Base-by-base conservation (phyloP, 2,888 invertebrate species). In the Cylloceria caligata region DNA sequence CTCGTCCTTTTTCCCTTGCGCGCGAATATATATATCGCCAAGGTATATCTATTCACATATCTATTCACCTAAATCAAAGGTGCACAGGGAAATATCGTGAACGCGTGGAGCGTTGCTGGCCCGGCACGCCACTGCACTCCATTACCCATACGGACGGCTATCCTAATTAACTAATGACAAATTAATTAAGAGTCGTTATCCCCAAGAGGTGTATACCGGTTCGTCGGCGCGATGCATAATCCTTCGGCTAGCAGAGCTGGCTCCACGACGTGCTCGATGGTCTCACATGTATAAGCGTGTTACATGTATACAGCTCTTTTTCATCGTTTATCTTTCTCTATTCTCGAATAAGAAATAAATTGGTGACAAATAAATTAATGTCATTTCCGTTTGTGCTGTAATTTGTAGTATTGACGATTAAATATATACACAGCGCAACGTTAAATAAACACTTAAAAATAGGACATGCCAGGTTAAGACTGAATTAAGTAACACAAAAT, bases 101-200 rank as follows among this genome's bases (percentile, higher is more conserved):
- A 73, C 71, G 57, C 52, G 30, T 60, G 57, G 65, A 72, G 52
- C 68, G 69, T 69, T 71, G 52, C 77, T 68, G 78, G 60, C 74
- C 19, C 39, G 81, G 68, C 82, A 84, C 84, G 78, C 49, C 81
- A 79, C 80, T 87, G 75, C 83, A 86, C 84, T 87, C 87, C 83
- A 85, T 86, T 84, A 84, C 83, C 80, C 80, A 67, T 77, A 78
- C 80, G 76, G 74, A 81, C 81, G 80, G 84, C 87, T 82, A 86
- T 84, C 81, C 85, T 84, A 85, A 87, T 86, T 87, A 85, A 86
- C 86, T 86, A 89, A 89, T 89, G 89, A 89, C 86, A 87, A 87
- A 89, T 89, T 88, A 88, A 89, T 88, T 88, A 88, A 86, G 84
- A 85, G 83, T 74, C 84, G 84, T 80, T 81, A 83, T 83, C 79